Conservation (phyloP, 2,113 vertebrate species). For the Gavia stellata region DNA sequence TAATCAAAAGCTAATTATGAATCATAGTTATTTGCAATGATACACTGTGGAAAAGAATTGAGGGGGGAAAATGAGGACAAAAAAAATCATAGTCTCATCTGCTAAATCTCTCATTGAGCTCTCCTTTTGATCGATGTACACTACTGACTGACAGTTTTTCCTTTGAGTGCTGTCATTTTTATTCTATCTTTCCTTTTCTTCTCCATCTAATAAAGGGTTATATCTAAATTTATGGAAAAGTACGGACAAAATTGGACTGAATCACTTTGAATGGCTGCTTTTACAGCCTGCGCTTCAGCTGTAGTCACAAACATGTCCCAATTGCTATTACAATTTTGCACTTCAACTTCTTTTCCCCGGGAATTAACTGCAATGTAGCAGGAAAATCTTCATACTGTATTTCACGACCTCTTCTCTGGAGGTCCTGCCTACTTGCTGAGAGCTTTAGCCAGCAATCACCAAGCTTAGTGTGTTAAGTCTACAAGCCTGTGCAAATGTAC, state of each 20-base stretch:
- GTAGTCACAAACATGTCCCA: background rate
- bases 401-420: background rate
- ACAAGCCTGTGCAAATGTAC: background rate
- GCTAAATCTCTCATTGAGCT: background rate
- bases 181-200: background rate
- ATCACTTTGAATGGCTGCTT: background rate
- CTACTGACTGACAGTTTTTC: conserved; percentile 5
- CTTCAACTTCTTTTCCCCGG: background rate
- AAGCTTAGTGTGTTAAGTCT: background rate
- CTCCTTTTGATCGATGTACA: background rate
- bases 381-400: background rate
- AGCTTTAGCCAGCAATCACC: background rate
- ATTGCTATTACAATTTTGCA: background rate
- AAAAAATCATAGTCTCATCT: background rate
- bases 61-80: background rate
- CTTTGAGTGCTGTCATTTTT: background rate
- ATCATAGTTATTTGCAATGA: background rate
- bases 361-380: background rate
- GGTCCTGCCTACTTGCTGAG: background rate
- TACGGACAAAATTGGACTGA: background rate
- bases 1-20: conserved; percentile 47
- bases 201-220: background rate
- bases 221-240: background rate
- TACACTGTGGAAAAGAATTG: background rate
- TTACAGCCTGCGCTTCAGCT: background rate